A percentile compares a stretch with the other conserved stretches of the same genome.
These are phyloP conservation scores for Anguilla pacifica DNA, from an alignment of 2,797 vertebrate genomes.

Conservation along the genomic window DNA sequence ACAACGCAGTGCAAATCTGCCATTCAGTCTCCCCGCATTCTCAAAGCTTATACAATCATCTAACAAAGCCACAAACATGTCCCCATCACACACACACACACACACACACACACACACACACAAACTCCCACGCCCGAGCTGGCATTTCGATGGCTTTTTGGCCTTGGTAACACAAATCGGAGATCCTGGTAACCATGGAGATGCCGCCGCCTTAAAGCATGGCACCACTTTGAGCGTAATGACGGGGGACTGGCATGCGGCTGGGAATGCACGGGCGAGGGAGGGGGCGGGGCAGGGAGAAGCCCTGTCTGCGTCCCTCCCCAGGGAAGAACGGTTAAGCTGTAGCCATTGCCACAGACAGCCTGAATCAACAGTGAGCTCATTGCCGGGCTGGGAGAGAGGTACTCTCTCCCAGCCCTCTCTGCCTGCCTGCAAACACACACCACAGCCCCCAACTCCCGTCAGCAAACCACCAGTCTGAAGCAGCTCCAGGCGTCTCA, in stretches of 20 bases:
- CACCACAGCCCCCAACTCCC: neutral
- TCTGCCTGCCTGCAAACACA: neutral
- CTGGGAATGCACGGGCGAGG: neutral
- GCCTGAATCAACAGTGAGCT: conserved; percentile 3
- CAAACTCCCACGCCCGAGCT: neutral
- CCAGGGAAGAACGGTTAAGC: neutral
- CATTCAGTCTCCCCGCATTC: neutral
- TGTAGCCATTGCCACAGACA: neutral
- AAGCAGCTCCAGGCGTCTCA: too few species aligned
- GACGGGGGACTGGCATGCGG: conserved; percentile 22
- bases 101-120: neutral
- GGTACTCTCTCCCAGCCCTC: neutral
- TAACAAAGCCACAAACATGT: neutral
- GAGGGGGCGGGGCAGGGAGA: neutral
- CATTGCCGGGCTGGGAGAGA: neutral
- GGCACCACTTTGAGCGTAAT: conserved; percentile 41
- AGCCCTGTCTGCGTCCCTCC: neutral
- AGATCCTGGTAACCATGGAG: conserved; percentile 51
- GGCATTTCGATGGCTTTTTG: conserved; percentile 22
- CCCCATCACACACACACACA: neutral
- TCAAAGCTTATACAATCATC: neutral
- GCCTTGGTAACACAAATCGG: conserved; percentile 47
- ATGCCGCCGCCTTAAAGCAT: conserved; percentile 46
- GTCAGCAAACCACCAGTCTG: neutral
- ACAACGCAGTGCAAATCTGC: neutral